Conservation (phyloP, 2,797 vertebrate species). For the Acridotheres tristis region DNA sequence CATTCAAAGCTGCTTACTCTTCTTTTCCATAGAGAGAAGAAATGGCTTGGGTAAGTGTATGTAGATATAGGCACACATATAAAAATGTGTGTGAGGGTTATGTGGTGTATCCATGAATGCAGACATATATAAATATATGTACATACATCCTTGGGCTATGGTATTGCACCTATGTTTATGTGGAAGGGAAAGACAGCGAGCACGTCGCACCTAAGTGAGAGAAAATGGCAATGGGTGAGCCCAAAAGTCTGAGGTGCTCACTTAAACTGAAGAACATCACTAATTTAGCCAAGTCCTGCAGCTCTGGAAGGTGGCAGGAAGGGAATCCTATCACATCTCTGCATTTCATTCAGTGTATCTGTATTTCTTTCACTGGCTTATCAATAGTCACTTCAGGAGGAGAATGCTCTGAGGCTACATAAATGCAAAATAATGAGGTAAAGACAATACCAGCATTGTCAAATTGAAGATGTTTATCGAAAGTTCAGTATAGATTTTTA, state of each 20-base stretch:
- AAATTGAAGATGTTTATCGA: not conserved
- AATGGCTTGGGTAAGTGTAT: not conserved
- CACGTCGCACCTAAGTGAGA: fast-evolving
- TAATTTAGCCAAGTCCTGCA: not conserved
- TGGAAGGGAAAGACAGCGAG: not conserved
- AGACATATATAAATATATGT: not conserved
- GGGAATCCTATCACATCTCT: not conserved
- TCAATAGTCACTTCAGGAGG: not conserved
- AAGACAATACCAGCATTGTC: not conserved
- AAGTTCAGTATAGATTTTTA: not conserved
- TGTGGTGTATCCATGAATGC: not conserved
- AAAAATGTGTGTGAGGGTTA: not conserved
- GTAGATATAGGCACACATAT: not conserved
- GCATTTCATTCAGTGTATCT: not conserved
- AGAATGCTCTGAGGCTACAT: not conserved
- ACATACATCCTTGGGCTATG: no score
- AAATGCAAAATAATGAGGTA: not conserved
- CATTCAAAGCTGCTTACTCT: constrained; percentile 5
- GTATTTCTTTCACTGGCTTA: not conserved
- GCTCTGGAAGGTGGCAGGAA: not conserved
- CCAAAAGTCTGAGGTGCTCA: not conserved
- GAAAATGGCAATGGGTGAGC: not conserved
- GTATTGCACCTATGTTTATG: not conserved
- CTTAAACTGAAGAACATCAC: not conserved
- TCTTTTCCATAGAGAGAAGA: not conserved